A percentile compares a stretch with the other conserved stretches of the same genome.
Conservation (phyloP, 2,797 vertebrate species). For the Cheirogaleus major region DNA sequence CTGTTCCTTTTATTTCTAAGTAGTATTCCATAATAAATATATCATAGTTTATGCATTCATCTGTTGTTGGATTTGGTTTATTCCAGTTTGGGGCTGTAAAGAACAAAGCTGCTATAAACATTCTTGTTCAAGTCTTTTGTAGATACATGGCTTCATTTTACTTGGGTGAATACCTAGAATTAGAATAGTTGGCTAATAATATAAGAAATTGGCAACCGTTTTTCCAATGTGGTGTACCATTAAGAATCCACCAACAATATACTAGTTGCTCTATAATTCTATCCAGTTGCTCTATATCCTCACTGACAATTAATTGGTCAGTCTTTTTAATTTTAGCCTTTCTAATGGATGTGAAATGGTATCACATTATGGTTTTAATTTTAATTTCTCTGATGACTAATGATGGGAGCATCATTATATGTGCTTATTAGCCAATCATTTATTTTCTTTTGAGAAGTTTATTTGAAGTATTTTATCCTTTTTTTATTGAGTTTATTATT, state of each 20-base stretch:
- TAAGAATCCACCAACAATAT: neutral
- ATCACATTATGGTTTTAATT: neutral
- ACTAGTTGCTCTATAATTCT: neutral
- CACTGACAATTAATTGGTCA: neutral
- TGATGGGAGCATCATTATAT: neutral
- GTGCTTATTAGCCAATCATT: neutral
- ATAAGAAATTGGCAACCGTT: neutral
- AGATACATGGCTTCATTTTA: neutral
- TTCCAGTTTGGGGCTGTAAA: neutral
- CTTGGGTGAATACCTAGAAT: neutral
- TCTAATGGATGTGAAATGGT: neutral
- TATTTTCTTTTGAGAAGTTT: neutral
- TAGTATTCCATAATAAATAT: neutral
- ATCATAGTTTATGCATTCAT: neutral
- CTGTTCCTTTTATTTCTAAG: neutral
- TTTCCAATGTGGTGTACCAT: neutral
- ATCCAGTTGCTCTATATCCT: neutral
- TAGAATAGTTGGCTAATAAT: neutral
- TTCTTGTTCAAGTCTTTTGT: neutral
- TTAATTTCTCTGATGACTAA: slow-evolving; percentile 18
- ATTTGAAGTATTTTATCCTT: neutral
- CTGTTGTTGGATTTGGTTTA: neutral
- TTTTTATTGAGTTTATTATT: neutral
- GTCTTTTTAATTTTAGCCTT: neutral
- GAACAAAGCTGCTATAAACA: neutral